Base-by-base conservation (phyloP, 2,113 vertebrate species). In the Gambusia holbrooki region DNA sequence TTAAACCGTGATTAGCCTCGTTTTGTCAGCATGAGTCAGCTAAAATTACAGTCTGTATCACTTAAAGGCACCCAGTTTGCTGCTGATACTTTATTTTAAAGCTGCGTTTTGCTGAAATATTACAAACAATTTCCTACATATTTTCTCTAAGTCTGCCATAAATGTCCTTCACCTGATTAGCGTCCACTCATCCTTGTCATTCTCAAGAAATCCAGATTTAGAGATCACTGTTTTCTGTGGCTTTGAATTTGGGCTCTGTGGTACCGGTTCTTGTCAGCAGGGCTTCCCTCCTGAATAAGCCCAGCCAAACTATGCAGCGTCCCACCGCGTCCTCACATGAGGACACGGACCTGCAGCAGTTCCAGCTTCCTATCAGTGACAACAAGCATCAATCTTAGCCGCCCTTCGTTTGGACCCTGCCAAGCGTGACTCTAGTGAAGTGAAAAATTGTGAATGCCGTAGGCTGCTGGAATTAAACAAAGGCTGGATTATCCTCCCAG, bases 301-400 rank as follows among this genome's bases (percentile, higher is more conserved):
- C 85, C 91, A 94, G 95, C 96, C 96, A 96, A 96, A 96, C 90
- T 96, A 95, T 96, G 96, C 94, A 93, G 94, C 80, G 81, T 96
- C 97, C 96, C 91, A 95, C 90, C 76, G 96, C 95, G 96, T 88
- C 79, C 80, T 89, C 93, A 94, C 93, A 96, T 93, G 92, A 96
- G 94, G 95, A 96, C 95, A 93, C 88, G 93, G 95, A 87, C 90
- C 93, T 95, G 94, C 96, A 96, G 95, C 95, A 79, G 94, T 94
- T 93, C 95, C 92, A 90, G 95, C 95, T 97, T 98, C 96, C 97
- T 96, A 95, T 89, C 83, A 80, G 90, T 96, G 96, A 98, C 96
- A 97, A 94, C 87, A 89, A 73, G 90, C 96, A 97, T 98, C 95
- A 96, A 97, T 97, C 96, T 97, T 96, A 84, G 88, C 88, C 86